phyloP scores from a whole-genome alignment of 2,797 vertebrate species.

The Gastrophryne carolinensis region DNA sequence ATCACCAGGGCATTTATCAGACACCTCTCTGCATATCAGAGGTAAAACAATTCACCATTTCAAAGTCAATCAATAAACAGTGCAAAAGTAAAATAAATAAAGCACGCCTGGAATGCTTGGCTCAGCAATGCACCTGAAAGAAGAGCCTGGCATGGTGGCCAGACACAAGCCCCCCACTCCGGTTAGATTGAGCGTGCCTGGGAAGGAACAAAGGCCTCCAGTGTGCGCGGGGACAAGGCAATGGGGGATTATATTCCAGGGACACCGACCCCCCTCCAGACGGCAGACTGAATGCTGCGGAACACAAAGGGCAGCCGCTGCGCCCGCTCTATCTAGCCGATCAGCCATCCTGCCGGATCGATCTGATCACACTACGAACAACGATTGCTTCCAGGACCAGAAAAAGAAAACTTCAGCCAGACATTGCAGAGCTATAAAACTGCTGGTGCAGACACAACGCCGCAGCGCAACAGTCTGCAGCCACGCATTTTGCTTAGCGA shows the following conservation, averaged over 20 bases:
- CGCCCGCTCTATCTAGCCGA: background rate
- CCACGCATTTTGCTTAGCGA: slow-evolving; percentile 34
- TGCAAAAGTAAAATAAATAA: background rate
- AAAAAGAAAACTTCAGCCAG: background rate
- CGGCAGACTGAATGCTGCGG: slow-evolving; percentile 26
- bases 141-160: slow-evolving; percentile 16
- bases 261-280: slow-evolving; percentile 26
- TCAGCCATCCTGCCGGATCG: background rate
- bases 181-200: slow-evolving; percentile 16
- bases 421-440: slow-evolving; percentile 15
- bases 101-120: no score
- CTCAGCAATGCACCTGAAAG: background rate
- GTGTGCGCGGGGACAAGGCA: slow-evolving; percentile 28
- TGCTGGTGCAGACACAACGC: slow-evolving; percentile 1
- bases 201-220: slow-evolving; percentile 46
- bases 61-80: background rate
- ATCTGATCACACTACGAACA: background rate
- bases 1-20: no score
- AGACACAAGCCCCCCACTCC: no score
- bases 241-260: slow-evolving; percentile 31
- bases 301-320: background rate
- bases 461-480: slow-evolving; percentile 13
- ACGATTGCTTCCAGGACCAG: background rate
- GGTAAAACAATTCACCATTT: no score
- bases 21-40: no score